phyloP scores from a whole-genome alignment of 2,113 vertebrate genomes.

The Pedionomus torquatus region DNA sequence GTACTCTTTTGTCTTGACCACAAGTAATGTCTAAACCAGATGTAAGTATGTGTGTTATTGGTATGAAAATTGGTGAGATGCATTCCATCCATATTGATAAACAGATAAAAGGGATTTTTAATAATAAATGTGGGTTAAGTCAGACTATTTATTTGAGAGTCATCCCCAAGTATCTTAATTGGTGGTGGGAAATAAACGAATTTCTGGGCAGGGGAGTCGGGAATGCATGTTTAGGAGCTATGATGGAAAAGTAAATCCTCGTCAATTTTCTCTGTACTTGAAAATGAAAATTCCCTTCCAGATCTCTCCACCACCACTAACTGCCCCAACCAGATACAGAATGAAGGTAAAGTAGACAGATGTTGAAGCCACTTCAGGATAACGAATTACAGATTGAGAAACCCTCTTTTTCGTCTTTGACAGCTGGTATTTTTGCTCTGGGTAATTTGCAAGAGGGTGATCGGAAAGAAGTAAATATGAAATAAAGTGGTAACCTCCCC shows the following conservation, averaged over 20 bases:
- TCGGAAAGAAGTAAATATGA: background rate
- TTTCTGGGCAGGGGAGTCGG: accelerated
- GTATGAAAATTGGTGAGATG: background rate
- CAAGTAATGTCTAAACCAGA: background rate
- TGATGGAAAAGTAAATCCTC: background rate
- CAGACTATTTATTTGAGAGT: background rate
- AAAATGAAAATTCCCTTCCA: background rate
- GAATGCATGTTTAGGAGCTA: background rate
- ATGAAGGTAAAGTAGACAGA: background rate
- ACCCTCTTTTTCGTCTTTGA: background rate
- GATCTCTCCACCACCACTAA: background rate
- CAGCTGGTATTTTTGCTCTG: background rate
- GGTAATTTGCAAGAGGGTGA: background rate
- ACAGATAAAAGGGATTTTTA: background rate
- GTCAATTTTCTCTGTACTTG: background rate
- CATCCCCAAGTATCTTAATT: background rate
- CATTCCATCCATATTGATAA: background rate
- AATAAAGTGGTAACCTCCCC: background rate
- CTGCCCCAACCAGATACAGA: background rate
- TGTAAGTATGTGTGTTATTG: background rate
- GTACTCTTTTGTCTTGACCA: background rate
- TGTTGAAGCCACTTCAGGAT: background rate
- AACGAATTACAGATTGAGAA: background rate
- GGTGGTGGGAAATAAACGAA: background rate
- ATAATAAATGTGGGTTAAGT: background rate